Percentiles rank a stretch among this genome's conserved stretches.
Evolutionary conservation across 2,797 vertebrate genomes (phyloP).

Genomic region (Oryzias dopingdopingensis): DNA sequence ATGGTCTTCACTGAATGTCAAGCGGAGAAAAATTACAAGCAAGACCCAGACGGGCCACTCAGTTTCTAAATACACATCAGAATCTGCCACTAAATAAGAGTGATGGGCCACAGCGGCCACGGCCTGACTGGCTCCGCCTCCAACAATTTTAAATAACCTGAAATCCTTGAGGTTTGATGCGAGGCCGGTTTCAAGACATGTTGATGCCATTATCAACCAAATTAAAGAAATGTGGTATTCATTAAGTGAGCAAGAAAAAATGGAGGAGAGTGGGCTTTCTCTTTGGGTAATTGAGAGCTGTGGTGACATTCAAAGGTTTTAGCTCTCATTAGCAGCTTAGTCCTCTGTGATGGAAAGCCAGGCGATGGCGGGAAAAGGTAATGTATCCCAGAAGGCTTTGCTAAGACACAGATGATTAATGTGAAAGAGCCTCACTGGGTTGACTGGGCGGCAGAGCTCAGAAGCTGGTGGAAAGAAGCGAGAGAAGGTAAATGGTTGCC

Average conservation of each 20-base stretch:
- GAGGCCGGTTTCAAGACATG: no score
- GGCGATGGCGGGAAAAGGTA: constrained; percentile 31
- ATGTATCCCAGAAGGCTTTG: constrained; percentile 55
- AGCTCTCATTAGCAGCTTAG: constrained; percentile 51
- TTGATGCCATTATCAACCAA: not conserved
- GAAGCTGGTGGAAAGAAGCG: not conserved
- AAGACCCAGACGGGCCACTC: no score
- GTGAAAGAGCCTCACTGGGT: constrained; percentile 23
- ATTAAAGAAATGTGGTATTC: not conserved
- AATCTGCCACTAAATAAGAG: no score
- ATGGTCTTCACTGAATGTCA: no score
- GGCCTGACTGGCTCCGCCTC: no score
- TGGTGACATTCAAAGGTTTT: constrained; percentile 51
- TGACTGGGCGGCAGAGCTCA: constrained; percentile 8
- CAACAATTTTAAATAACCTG: no score
- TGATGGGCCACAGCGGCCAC: no score
- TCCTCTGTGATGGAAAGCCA: constrained; percentile 45
- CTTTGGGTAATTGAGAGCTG: constrained; percentile 39
- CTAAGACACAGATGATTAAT: constrained; percentile 55
- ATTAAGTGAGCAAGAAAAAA: constrained; percentile 1
- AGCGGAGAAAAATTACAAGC: no score
- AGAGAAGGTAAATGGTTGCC: constrained; percentile 1
- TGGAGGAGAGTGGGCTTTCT: constrained; percentile 2
- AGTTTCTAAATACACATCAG: no score
- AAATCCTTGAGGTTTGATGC: no score